Evolutionary conservation across 2,888 invertebrate species (phyloP).

Genomic region (Melanchra persicariae): DNA sequence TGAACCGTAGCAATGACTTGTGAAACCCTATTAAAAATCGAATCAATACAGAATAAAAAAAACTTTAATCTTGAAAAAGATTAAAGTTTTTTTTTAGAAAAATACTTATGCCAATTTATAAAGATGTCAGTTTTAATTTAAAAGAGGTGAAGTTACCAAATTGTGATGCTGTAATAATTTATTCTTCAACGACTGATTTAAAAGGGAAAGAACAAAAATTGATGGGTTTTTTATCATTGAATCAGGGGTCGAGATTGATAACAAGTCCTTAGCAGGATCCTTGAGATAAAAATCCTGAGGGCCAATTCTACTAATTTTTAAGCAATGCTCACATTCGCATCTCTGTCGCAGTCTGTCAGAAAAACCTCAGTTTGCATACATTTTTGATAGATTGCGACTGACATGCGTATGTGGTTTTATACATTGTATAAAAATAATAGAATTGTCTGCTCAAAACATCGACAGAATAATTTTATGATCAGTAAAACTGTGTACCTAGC

Average conservation of each 20-base stretch:
- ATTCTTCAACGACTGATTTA: neutral
- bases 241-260: neutral
- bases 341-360: too few relatives aligned
- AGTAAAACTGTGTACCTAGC: constrained; percentile 12
- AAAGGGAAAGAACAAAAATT: neutral
- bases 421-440: too few relatives aligned
- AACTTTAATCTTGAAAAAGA: neutral
- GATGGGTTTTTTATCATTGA: too few relatives aligned
- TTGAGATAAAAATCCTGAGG: neutral
- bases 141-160: neutral
- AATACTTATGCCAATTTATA: constrained; percentile 4
- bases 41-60: neutral
- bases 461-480: too few relatives aligned
- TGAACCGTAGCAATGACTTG: neutral
- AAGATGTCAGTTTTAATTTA: neutral
- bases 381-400: too few relatives aligned
- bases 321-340: too few relatives aligned
- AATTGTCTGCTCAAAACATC: too few relatives aligned
- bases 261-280: neutral
- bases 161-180: neutral
- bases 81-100: too few relatives aligned
- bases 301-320: too few relatives aligned
- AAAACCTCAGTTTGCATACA: too few relatives aligned
- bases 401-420: too few relatives aligned
- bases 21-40: neutral